phyloP scores from a whole-genome alignment of 2,113 vertebrate genomes.

The Cynopterus brachyotis region DNA sequence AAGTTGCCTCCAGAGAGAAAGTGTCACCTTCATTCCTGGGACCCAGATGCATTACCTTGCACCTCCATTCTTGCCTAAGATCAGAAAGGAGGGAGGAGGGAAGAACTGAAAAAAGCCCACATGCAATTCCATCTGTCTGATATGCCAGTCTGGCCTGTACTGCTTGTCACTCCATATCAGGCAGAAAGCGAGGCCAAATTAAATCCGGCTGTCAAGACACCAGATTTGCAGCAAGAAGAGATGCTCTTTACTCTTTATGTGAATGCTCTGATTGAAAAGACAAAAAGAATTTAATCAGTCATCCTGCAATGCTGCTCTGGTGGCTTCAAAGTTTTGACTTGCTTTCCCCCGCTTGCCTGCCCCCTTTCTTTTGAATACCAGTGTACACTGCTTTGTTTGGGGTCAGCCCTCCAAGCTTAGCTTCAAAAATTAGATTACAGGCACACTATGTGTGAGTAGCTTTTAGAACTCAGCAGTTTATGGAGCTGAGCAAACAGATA shows the following conservation, averaged over 20 bases:
- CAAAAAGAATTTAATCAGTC: conserved; percentile 80
- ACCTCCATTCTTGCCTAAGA: not conserved
- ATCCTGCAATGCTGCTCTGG: conserved; percentile 38
- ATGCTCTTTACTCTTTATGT: conserved; percentile 65
- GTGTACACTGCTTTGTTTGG: not conserved
- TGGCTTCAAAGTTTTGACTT: conserved; percentile 55
- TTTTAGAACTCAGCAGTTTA: conserved; percentile 30
- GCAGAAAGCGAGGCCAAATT: conserved; percentile 68
- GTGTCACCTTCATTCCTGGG: not conserved
- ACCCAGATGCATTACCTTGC: not conserved
- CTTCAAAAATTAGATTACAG: conserved; percentile 67
- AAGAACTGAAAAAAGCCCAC: not conserved
- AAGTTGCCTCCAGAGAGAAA: not conserved
- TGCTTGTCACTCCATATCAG: conserved; percentile 62
- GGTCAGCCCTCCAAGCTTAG: conserved; percentile 51
- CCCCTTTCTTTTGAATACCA: conserved; percentile 48
- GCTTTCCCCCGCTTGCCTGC: not conserved
- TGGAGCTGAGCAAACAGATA: conserved; percentile 30
- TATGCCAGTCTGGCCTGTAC: conserved; percentile 29
- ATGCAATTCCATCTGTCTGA: conserved; percentile 21
- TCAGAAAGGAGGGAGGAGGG: not conserved
- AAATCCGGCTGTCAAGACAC: conserved; percentile 71
- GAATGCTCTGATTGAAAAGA: conserved; percentile 74
- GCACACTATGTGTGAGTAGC: not conserved
- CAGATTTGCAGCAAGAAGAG: conserved; percentile 44